Evolutionary conservation across 2,797 vertebrate genomes (phyloP).

Genomic region (Choloepus didactylus): DNA sequence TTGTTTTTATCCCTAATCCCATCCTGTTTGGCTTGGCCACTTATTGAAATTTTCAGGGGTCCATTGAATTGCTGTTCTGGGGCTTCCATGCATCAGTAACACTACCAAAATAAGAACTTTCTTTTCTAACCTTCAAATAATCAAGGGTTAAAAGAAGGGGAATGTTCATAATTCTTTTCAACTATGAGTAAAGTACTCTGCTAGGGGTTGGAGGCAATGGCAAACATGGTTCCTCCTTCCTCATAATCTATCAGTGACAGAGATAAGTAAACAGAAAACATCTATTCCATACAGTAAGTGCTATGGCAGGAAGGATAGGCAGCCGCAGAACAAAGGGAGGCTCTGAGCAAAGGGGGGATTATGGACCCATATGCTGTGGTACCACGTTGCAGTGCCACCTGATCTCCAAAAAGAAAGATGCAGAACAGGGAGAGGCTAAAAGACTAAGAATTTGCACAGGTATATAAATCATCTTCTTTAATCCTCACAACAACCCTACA

Average conservation of each 20-base stretch:
- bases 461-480: not conserved
- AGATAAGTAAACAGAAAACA: slow-evolving; percentile 55
- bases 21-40: slow-evolving; percentile 62
- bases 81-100: not conserved
- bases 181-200: not conserved
- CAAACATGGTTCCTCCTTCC: slow-evolving; percentile 8
- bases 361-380: not conserved
- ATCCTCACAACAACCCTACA: not conserved
- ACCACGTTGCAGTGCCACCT: not conserved
- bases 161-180: slow-evolving; percentile 15
- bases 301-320: not conserved
- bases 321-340: not conserved
- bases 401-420: not conserved
- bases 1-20: slow-evolving; percentile 60
- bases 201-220: not conserved
- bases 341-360: not conserved
- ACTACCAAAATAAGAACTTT: slow-evolving; percentile 36
- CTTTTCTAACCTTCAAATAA: slow-evolving; percentile 58
- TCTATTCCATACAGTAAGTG: not conserved
- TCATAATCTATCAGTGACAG: not conserved
- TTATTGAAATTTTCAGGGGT: slow-evolving; percentile 50
- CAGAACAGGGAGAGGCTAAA: not conserved
- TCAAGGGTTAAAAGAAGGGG: not conserved
- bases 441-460: not conserved
- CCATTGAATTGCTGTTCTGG: not conserved